Conservation (phyloP, 2,113 vertebrate species). For the Myocastor coypus region DNA sequence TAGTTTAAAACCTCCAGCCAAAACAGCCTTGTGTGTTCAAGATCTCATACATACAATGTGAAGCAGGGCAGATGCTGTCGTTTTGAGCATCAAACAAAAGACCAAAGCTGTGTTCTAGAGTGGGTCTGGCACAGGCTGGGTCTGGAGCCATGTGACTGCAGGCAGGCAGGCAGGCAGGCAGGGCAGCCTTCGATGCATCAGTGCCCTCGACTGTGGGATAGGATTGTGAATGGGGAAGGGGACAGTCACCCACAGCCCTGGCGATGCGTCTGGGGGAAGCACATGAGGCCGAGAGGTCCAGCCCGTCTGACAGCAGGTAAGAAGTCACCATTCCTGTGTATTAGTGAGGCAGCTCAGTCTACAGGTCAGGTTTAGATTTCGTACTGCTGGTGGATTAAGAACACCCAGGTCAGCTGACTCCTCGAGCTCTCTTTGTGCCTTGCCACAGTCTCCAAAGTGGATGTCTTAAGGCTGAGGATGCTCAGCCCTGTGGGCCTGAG, state of each 20-base stretch:
- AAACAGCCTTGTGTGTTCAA: neutral
- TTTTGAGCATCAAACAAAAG: neutral
- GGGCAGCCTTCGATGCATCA: neutral
- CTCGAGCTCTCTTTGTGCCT: neutral
- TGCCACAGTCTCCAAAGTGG: neutral
- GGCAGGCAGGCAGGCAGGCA: neutral
- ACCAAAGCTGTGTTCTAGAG: neutral
- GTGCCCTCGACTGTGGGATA: neutral
- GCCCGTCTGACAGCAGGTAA: neutral
- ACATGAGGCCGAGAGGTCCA: neutral
- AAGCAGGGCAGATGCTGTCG: neutral
- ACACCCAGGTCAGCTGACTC: neutral
- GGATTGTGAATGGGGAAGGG: neutral
- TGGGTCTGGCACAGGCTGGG: neutral
- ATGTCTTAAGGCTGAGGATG: neutral
- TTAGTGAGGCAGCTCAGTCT: neutral
- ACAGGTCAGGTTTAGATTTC: neutral
- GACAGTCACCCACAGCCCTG: neutral
- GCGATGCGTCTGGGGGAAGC: neutral
- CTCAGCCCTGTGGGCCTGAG: neutral
- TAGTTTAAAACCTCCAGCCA: neutral
- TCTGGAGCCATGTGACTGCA: neutral
- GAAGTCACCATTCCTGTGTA: neutral
- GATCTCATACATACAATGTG: rapidly evolving
- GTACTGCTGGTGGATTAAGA: neutral